phyloP scores from a whole-genome alignment of 2,888 invertebrate species.

The Tanytarsus gracilentus region DNA sequence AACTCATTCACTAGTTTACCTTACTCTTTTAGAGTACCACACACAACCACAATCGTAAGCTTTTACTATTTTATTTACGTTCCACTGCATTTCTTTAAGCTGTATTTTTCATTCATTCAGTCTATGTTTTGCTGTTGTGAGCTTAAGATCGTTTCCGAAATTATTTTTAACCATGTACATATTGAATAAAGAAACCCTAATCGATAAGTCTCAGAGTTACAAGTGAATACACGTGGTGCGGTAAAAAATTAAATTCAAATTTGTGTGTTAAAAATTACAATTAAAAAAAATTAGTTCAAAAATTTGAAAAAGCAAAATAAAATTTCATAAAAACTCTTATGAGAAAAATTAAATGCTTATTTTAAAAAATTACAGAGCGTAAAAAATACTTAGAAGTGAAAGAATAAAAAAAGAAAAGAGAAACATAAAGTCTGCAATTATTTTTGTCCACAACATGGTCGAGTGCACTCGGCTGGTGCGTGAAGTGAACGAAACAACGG shows the following conservation, averaged over 20 bases:
- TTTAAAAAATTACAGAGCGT: not conserved
- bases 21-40: not conserved
- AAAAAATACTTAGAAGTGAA: not conserved
- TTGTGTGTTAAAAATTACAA: too few relatives aligned
- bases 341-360: not conserved
- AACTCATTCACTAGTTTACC: too few relatives aligned
- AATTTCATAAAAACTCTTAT: not conserved
- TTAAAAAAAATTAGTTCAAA: too few relatives aligned
- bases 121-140: constrained; percentile 20
- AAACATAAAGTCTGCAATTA: not conserved
- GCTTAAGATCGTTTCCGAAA: constrained; percentile 7
- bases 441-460: not conserved
- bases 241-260: not conserved
- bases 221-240: not conserved
- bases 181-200: not conserved
- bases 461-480: too few relatives aligned
- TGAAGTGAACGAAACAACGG: too few relatives aligned
- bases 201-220: not conserved
- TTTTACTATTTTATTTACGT: constrained; percentile 13
- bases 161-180: not conserved
- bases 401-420: not conserved
- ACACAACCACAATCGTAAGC: not conserved
- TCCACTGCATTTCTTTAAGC: constrained; percentile 21
- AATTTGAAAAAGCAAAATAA: too few relatives aligned
- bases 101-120: constrained; percentile 17